A percentile compares a stretch with the other conserved stretches of the same genome.
Conservation (phyloP, 2,113 vertebrate species). For the Rhynchomys soricoides region DNA sequence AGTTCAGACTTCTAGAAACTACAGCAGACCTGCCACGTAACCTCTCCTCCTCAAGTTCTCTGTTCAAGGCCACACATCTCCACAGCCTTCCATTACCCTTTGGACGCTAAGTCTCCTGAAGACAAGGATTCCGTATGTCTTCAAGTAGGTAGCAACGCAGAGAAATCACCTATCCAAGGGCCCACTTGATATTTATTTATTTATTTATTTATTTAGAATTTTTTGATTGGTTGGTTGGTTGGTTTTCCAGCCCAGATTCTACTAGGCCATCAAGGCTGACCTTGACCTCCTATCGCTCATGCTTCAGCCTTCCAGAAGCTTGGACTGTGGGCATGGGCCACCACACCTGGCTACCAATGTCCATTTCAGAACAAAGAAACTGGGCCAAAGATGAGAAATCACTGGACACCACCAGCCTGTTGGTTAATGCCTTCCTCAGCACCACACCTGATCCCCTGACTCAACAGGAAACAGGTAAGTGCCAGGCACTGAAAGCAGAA, state of each 20-base stretch:
- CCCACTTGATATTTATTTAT: not conserved
- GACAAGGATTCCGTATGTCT: not conserved
- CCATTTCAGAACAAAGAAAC: not conserved
- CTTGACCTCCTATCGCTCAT: not conserved
- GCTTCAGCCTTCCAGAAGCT: not conserved
- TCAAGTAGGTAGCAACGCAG: not conserved
- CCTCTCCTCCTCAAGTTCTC: not conserved
- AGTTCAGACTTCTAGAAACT: not conserved
- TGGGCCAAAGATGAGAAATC: not conserved
- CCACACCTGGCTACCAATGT: not conserved
- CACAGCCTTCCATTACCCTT: not conserved
- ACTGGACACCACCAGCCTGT: not conserved
- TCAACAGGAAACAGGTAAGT: not conserved
- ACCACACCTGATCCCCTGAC: not conserved
- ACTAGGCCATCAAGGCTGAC: not conserved
- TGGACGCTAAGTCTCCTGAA: not conserved
- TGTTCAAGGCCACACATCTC: not conserved
- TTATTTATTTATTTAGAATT: not conserved
- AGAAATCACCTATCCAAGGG: not conserved
- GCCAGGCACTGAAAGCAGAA: not conserved
- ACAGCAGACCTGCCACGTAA: not conserved
- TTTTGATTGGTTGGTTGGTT: not conserved
- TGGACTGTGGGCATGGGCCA: not conserved
- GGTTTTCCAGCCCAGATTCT: not conserved
- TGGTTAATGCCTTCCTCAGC: not conserved